These are phyloP conservation scores for Hemaris fuciformis DNA, from an alignment of 2,888 invertebrate species.

Conservation along the genomic window DNA sequence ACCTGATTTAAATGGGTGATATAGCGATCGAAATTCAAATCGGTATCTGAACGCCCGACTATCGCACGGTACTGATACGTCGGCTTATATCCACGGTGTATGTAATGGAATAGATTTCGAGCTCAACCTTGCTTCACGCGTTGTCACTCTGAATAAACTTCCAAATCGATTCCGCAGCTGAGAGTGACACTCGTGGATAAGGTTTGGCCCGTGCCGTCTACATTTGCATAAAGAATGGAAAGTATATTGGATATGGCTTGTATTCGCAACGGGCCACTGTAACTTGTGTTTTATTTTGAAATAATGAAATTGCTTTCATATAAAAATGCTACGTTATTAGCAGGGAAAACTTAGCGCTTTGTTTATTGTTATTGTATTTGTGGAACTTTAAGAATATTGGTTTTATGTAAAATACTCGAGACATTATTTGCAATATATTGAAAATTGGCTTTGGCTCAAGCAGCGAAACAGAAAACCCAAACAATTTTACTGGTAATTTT, in stretches of 20 bases:
- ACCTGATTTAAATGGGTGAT: conserved; percentile 42
- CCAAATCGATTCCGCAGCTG: conserved; percentile 79
- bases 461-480: neutral
- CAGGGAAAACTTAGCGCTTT: neutral
- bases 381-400: neutral
- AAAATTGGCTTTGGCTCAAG: neutral
- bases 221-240: conserved; percentile 76
- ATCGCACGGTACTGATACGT: conserved; percentile 31
- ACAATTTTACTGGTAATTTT: neutral
- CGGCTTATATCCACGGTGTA: conserved; percentile 36
- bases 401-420: neutral
- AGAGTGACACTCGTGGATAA: conserved; percentile 73
- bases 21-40: conserved; percentile 42
- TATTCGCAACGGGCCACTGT: conserved; percentile 7
- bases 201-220: conserved; percentile 56
- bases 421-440: neutral
- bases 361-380: neutral
- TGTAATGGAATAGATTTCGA: conserved; percentile 60
- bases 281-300: neutral
- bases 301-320: neutral
- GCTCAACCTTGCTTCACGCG: conserved; percentile 66
- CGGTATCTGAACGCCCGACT: conserved; percentile 36
- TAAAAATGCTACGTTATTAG: neutral
- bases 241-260: conserved; percentile 43
- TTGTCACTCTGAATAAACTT: conserved; percentile 79